phyloP scores from a whole-genome alignment of 2,113 vertebrate genomes.

The Onychostruthus taczanowskii region DNA sequence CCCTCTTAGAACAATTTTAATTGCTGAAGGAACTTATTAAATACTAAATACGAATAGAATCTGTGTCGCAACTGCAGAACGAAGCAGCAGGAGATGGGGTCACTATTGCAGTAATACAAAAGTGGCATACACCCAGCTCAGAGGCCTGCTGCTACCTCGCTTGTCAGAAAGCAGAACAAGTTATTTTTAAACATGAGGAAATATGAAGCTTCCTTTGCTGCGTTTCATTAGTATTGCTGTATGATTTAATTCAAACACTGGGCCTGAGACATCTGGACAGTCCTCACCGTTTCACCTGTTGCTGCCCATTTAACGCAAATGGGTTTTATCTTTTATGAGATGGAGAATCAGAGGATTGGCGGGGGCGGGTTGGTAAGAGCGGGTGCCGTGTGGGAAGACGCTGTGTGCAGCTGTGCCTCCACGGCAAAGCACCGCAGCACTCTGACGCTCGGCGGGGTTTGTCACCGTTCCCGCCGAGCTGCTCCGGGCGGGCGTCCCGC shows the following conservation, averaged over 20 bases:
- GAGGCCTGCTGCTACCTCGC: background rate
- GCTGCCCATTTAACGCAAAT: background rate
- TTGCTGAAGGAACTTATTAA: background rate
- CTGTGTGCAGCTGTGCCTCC: background rate
- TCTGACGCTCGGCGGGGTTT: rapidly evolving
- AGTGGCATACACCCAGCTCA: background rate
- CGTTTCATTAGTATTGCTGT: background rate
- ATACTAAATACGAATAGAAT: background rate
- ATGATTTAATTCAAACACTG: background rate
- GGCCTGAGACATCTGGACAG: background rate
- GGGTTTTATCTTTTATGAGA: background rate
- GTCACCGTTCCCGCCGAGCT: background rate
- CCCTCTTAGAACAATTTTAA: background rate
- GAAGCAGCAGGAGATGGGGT: background rate
- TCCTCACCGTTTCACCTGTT: background rate
- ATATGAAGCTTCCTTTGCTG: conserved; percentile 15
- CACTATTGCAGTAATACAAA: background rate
- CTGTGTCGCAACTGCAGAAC: background rate
- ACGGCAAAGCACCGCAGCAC: background rate
- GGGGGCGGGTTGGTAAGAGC: rapidly evolving
- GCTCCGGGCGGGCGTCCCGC: too few species aligned
- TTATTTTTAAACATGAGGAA: conserved; percentile 54
- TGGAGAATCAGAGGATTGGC: background rate
- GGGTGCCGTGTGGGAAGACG: rapidly evolving
- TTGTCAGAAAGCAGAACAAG: background rate